phyloP scores from a whole-genome alignment of 2,797 vertebrate species.

The Sus cebifrons region DNA sequence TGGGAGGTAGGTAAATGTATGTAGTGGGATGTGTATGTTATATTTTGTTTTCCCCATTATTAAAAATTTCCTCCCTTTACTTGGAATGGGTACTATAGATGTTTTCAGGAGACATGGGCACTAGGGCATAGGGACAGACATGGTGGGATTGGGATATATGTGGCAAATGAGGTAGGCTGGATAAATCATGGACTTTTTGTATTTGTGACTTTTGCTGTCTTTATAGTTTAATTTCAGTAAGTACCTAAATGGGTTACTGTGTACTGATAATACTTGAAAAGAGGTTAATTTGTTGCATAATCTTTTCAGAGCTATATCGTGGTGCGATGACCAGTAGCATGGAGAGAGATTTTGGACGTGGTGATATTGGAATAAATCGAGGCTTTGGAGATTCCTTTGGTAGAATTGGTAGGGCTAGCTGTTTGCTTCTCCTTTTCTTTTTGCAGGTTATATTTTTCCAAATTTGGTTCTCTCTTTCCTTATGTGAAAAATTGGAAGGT shows the following conservation, averaged over 20 bases:
- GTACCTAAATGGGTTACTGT: constrained; percentile 64
- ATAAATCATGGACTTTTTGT: neutral
- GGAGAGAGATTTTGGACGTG: constrained; percentile 96
- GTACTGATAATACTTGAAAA: constrained; percentile 67
- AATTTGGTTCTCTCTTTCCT: constrained; percentile 37
- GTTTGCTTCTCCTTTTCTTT: constrained; percentile 69
- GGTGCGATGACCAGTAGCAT: constrained; percentile 96
- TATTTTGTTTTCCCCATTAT: neutral
- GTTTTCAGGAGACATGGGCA: constrained; percentile 83
- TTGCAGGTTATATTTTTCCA: constrained; percentile 60
- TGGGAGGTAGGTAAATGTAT: constrained; percentile 93
- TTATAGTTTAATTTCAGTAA: constrained; percentile 70
- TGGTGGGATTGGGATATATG: constrained; percentile 77
- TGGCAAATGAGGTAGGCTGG: constrained; percentile 83
- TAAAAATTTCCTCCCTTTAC: constrained; percentile 25
- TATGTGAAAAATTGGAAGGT: constrained; percentile 60
- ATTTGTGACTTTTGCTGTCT: constrained; percentile 52
- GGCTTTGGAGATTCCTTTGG: constrained; percentile 97
- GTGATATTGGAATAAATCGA: constrained; percentile 96
- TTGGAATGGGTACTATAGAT: constrained; percentile 77
- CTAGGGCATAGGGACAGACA: constrained; percentile 64
- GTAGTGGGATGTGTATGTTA: neutral
- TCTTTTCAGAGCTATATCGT: constrained; percentile 94
- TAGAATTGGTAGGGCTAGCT: constrained; percentile 94
- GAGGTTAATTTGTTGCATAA: constrained; percentile 60